phyloP scores from a whole-genome alignment of 2,113 vertebrate species.

The Gopherus evgoodei region DNA sequence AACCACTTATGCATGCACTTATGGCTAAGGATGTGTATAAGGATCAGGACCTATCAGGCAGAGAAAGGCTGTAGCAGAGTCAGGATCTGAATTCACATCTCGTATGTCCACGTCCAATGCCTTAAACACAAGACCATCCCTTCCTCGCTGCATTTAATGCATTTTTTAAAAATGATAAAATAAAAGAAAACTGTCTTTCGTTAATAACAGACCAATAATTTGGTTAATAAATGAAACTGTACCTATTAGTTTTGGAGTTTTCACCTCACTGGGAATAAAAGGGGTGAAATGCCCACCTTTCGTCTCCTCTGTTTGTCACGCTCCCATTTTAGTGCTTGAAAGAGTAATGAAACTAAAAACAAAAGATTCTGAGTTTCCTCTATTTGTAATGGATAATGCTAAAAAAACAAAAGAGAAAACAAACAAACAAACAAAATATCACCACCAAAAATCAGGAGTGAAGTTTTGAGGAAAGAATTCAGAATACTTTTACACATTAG shows the following conservation, averaged over 20 bases:
- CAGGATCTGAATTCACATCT: neutral
- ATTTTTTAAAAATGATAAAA: neutral
- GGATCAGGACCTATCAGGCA: neutral
- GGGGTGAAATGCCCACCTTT: too few relatives aligned
- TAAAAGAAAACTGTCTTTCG: neutral
- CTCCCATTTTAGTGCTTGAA: neutral
- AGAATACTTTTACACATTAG: neutral
- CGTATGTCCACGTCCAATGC: rapidly evolving
- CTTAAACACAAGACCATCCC: neutral
- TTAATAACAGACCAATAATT: neutral
- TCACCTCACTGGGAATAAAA: neutral
- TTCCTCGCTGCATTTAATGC: neutral
- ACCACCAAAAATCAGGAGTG: neutral
- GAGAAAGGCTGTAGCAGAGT: neutral
- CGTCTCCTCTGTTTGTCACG: neutral
- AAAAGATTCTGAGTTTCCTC: neutral
- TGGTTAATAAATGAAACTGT: neutral
- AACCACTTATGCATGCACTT: neutral
- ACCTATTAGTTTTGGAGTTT: neutral
- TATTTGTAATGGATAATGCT: neutral
- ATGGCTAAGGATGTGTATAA: neutral
- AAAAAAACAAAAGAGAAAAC: neutral
- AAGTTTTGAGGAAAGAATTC: neutral
- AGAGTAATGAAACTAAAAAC: neutral
- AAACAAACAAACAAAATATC: neutral